A percentile compares a stretch with the other conserved stretches of the same genome.
Conservation (phyloP, 2,797 vertebrate species). For the Leptatherina wallacei region DNA sequence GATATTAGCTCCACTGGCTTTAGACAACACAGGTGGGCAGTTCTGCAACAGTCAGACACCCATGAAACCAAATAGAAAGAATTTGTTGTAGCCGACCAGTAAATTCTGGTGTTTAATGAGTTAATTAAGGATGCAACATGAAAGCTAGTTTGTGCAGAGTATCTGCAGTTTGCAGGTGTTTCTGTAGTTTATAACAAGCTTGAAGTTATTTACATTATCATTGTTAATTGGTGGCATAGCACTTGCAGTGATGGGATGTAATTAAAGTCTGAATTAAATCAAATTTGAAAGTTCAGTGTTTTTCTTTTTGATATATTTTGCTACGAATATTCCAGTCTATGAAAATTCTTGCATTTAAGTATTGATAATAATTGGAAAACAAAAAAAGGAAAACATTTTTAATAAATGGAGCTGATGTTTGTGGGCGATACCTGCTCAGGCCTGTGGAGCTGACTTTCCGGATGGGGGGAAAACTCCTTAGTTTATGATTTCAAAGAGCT, state of each 20-base stretch:
- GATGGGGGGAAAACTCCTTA: neutral
- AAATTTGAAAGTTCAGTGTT: neutral
- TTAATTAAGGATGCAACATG: neutral
- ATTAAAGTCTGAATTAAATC: neutral
- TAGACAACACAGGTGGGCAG: slow-evolving; percentile 58
- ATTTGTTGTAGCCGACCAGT: neutral
- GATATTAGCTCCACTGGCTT: slow-evolving; percentile 55
- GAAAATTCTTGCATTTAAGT: neutral
- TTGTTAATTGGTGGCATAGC: neutral
- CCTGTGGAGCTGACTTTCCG: neutral
- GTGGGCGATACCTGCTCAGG: neutral
- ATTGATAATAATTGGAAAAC: too few relatives aligned
- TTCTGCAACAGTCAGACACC: slow-evolving; percentile 5
- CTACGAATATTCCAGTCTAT: neutral
- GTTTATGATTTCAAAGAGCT: neutral
- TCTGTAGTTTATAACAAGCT: neutral
- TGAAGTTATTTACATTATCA: neutral
- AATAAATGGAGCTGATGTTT: neutral
- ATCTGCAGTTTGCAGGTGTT: neutral
- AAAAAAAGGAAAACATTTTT: neutral
- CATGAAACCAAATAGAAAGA: slow-evolving; percentile 8
- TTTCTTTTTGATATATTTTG: neutral
- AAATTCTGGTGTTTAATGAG: neutral
- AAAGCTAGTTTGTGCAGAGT: neutral
- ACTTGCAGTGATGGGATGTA: neutral